A percentile compares a stretch with the other conserved stretches of the same genome.
Evolutionary conservation across 2,888 invertebrate species (phyloP).

Genomic region (Cryptophagus acutangulus): DNA sequence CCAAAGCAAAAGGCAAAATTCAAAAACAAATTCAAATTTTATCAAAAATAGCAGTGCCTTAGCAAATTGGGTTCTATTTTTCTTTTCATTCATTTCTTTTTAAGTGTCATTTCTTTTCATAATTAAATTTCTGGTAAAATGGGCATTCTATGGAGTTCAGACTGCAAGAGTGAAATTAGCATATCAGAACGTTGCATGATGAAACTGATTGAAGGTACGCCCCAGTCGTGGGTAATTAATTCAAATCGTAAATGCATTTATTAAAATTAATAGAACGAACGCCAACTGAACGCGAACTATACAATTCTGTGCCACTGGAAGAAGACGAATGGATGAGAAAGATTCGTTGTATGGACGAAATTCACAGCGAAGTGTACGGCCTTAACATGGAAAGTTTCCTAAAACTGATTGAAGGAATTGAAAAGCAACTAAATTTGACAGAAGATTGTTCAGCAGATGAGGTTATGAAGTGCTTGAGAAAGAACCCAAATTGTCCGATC

Average conservation of each 20-base stretch:
- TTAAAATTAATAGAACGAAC: background rate
- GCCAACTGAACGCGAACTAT: background rate
- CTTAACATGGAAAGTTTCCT: conserved; percentile 35
- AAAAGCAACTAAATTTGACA: too few species aligned
- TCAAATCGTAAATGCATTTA: background rate
- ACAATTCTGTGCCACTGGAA: conserved; percentile 4
- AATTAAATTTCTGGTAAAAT: too few species aligned
- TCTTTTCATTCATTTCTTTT: too few species aligned
- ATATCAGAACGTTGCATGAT: conserved; percentile 35
- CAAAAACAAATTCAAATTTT: conserved; percentile 23
- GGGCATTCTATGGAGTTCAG: too few species aligned
- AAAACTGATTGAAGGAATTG: conserved; percentile 22
- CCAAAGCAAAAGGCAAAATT: conserved; percentile 32
- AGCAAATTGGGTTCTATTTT: too few species aligned
- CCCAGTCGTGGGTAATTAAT: conserved; percentile 9
- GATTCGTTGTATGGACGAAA: conserved; percentile 49
- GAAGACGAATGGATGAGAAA: conserved; percentile 27
- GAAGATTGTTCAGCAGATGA: too few species aligned
- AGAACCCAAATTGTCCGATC: conserved; percentile 28
- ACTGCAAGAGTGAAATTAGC: conserved; percentile 35
- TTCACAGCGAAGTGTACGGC: conserved; percentile 50
- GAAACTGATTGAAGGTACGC: conserved; percentile 30
- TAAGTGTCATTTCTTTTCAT: too few species aligned
- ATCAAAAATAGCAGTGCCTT: conserved; percentile 2
- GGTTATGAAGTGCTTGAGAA: conserved; percentile 21